phyloP scores from a whole-genome alignment of 2,113 vertebrate species.

The Bubo blakistoni region DNA sequence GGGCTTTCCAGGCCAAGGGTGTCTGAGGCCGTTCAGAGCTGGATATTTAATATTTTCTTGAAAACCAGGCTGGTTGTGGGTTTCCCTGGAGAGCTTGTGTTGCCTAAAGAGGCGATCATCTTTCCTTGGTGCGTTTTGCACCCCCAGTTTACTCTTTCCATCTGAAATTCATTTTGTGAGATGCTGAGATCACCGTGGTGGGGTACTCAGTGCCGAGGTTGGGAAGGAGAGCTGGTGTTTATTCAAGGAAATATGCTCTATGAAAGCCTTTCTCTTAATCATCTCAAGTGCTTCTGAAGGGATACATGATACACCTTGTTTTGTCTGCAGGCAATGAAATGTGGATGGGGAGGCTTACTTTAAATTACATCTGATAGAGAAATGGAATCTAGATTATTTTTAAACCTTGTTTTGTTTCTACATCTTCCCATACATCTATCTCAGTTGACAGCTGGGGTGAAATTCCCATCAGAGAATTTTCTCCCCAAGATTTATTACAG shows the following conservation, averaged over 20 bases:
- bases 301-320: not conserved
- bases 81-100: not conserved
- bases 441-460: not conserved
- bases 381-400: not conserved
- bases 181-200: not conserved
- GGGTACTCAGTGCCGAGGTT: fast-evolving
- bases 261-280: not conserved
- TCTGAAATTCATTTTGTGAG: not conserved
- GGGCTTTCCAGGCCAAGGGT: not conserved
- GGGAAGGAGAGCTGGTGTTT: not conserved
- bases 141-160: not conserved
- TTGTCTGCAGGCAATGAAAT: not conserved
- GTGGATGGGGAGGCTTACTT: not conserved
- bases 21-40: not conserved
- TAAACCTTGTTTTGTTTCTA: not conserved
- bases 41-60: not conserved
- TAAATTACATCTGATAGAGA: not conserved
- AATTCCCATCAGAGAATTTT: not conserved
- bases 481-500: not conserved
- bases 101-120: fast-evolving
- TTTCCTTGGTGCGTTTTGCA: not conserved
- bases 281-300: not conserved
- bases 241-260: not conserved
- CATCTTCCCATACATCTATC: not conserved
- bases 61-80: not conserved